These are phyloP conservation scores for Xiphophorus maculatus DNA, from an alignment of 2,113 vertebrate genomes.

Conservation along the genomic window DNA sequence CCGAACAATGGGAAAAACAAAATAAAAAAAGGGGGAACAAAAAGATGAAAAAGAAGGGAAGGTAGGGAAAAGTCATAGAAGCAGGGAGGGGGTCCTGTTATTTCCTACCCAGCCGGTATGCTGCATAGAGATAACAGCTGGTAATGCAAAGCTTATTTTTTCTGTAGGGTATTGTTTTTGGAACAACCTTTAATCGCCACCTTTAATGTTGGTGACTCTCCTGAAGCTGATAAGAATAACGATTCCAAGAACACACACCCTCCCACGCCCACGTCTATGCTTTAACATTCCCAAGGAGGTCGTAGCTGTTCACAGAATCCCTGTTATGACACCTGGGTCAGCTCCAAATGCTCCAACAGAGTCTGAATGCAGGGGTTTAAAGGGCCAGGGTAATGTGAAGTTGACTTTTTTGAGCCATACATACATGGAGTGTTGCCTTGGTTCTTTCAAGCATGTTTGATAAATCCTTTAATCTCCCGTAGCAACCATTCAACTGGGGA, in stretches of 20 bases:
- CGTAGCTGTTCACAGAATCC: slow-evolving; percentile 20
- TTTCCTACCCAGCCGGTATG: slow-evolving; percentile 55
- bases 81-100: slow-evolving; percentile 59
- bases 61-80: slow-evolving; percentile 12
- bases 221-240: slow-evolving; percentile 45
- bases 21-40: background rate
- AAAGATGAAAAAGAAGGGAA: slow-evolving; percentile 7
- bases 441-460: too few relatives aligned
- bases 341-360: background rate
- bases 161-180: slow-evolving; percentile 57
- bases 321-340: background rate
- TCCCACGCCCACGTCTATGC: background rate
- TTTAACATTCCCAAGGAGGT: slow-evolving; percentile 22
- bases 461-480: too few relatives aligned
- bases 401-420: too few relatives aligned
- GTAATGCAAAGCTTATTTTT: slow-evolving; percentile 57
- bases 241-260: slow-evolving; percentile 22
- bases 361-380: background rate
- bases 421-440: too few relatives aligned
- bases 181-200: slow-evolving; percentile 50
- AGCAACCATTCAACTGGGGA: too few relatives aligned
- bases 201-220: slow-evolving; percentile 58
- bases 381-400: too few relatives aligned
- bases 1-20: background rate
- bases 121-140: slow-evolving; percentile 8